These are phyloP conservation scores for Ichneumoninae sp. DNA, from an alignment of 2,888 invertebrate genomes.

Conservation along the genomic window DNA sequence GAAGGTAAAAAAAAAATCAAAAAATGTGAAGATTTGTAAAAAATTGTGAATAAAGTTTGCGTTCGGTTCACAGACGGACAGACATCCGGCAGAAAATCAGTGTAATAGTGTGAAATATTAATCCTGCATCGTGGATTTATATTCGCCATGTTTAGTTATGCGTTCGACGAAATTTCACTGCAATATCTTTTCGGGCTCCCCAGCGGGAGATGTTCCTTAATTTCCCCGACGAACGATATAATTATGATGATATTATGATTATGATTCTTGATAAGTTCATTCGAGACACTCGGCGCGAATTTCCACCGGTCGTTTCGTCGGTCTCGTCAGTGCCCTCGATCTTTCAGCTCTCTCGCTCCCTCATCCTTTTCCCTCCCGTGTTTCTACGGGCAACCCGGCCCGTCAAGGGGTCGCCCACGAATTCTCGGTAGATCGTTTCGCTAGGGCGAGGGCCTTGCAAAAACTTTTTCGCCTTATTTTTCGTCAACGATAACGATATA, in stretches of 20 bases:
- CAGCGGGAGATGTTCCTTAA: constrained; percentile 22
- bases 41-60: too few relatives aligned
- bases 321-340: constrained; percentile 13
- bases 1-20: too few relatives aligned
- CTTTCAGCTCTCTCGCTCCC: neutral
- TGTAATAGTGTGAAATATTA: too few relatives aligned
- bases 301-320: constrained; percentile 34
- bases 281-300: constrained; percentile 34
- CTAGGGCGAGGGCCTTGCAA: constrained; percentile 4
- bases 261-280: constrained; percentile 54
- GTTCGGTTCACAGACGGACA: too few relatives aligned
- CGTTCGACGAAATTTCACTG: neutral
- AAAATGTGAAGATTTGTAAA: too few relatives aligned
- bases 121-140: neutral
- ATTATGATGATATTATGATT: constrained; percentile 54
- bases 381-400: constrained; percentile 64
- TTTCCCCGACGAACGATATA: constrained; percentile 50
- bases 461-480: constrained; percentile 34
- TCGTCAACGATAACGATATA: constrained; percentile 20
- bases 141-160: neutral
- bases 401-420: constrained; percentile 43
- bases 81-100: too few relatives aligned
- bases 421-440: constrained; percentile 41
- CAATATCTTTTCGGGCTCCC: neutral
- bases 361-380: constrained; percentile 20